phyloP scores from a whole-genome alignment of 2,113 vertebrate species.

The Burhinus oedicnemus region DNA sequence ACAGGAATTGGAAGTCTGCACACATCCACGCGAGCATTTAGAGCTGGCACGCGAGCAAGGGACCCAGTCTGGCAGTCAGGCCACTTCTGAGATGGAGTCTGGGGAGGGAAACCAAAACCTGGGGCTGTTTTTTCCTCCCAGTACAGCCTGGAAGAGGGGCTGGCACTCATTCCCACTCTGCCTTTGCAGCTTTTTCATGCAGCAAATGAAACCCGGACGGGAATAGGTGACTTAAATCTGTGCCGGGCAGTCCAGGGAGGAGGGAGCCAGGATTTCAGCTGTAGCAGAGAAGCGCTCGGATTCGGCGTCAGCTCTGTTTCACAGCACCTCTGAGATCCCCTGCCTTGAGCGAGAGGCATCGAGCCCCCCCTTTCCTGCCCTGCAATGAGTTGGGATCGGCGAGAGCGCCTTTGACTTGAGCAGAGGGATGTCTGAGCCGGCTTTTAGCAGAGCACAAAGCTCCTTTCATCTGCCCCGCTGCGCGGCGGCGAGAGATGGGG shows the following conservation, averaged over 20 bases:
- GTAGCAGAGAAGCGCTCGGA: neutral
- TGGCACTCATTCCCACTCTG: neutral
- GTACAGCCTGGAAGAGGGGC: neutral
- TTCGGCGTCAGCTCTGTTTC: neutral
- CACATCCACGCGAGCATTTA: accelerated
- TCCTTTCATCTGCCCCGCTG: neutral
- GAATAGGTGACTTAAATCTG: neutral
- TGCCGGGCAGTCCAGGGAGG: neutral
- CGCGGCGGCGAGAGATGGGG: neutral
- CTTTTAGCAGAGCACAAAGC: neutral
- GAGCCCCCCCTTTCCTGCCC: neutral
- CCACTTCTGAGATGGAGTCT: neutral
- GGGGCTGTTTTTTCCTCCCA: neutral
- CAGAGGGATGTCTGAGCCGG: neutral
- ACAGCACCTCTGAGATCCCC: neutral
- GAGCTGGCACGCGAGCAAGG: accelerated
- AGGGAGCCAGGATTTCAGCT: neutral
- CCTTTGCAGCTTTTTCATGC: neutral
- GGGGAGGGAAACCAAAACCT: neutral
- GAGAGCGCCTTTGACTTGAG: neutral
- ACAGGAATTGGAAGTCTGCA: neutral
- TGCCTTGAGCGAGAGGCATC: neutral
- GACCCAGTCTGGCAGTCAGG: neutral
- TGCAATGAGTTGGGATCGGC: accelerated
- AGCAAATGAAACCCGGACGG: neutral